Evolutionary conservation across 2,113 vertebrate genomes (phyloP), one percentile per base, ranked within the genome.

Genomic region (Galeopterus variegatus): DNA sequence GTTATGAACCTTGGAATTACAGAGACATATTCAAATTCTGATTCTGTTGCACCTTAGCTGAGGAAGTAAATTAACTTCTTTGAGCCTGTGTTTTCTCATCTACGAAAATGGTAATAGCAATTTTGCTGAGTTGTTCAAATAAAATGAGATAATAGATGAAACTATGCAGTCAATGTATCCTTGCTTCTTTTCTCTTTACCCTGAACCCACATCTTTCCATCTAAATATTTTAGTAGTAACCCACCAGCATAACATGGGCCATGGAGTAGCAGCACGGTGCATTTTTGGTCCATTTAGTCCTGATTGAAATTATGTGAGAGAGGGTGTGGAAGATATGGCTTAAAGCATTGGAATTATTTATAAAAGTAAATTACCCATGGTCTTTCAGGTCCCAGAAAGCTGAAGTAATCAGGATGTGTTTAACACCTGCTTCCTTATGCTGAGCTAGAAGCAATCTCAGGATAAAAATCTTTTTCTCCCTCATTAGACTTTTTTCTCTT

Each of bases 331-430:
- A 76, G 85, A 70, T 45, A 67, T 2, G 13, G 33, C 60, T 76
- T 64, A 12, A 62, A 80, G 45, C 36, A 81, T 0, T 94, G n/a
- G 52, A 92, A 92, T 81, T 89, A 92, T 85, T 95, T 95, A 95
- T 91, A 67, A 83, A 88, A 94, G 88, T 73, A 80, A 92, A 89
- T 89, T 88, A 94, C 64, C 31, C 28, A 48, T 92, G 65, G 9
- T 75, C 50, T 79, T 73, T 62, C 86, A 84, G 36, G 81, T 92
- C 50, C 73, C 92, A 24, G 0, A 88, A 92, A 94, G 65, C 79
- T 62, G 50, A 92, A 79, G 79, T 89, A 92, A 92, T 97, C 92
- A 94, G 52, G 84, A 62, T 62, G 26, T 92, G 36, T 79, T 85
- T 85, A 94, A 89, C 58, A 92, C 52, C 84, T 85, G 58, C 58